Base-by-base conservation (phyloP, 92 coral and sea anemone genomes). In the Porites cylindrica region DNA sequence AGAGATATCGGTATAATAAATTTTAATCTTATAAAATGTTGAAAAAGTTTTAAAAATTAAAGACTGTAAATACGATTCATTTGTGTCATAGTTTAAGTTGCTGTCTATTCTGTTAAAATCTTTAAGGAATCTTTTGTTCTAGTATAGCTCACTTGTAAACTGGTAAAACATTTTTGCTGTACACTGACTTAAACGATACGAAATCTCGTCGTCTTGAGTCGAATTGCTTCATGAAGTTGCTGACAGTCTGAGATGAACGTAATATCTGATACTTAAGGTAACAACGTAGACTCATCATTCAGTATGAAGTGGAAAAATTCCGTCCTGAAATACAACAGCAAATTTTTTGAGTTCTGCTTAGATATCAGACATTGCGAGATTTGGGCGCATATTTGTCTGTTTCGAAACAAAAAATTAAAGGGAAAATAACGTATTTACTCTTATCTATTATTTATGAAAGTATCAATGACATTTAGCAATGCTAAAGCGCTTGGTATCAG, bases 21-120 rank as follows among this genome's bases (percentile, higher is more conserved):
- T 17, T 19, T 47, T 65, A 78, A 43, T n/a, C 80, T 32, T 9
- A 26, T 66, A 79, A 52, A 51, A 67, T 16, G 54, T 58, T 59
- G 77, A 70, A 32, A 70, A 82, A 70, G 53, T 32, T 82, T 38
- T 43, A 64, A 24, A 75, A 74, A 43, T 47, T 62, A 64, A 62
- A n/a, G 29, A 13, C 64, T 84, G 88, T 84, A 84, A 84, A 84
- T 84, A 84, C 75, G 75, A 84, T 76, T 84, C 75, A 75, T 84
- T 84, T 61, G 82, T 75, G 81, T 32, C 24, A 83, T 23, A 10
- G 6, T 47, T 51, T 74, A 74, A 75, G 24, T n/a, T 62, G 54
- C 21, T 54, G 3, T 13, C 60, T 10, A 60, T 11, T 56, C 61
- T 8, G 19, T 76, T 56, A 19, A 76, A 73, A 76, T 43, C 24